Conservation (phyloP, 2,888 invertebrate genomes). For the Anoplius nigerrimus region DNA sequence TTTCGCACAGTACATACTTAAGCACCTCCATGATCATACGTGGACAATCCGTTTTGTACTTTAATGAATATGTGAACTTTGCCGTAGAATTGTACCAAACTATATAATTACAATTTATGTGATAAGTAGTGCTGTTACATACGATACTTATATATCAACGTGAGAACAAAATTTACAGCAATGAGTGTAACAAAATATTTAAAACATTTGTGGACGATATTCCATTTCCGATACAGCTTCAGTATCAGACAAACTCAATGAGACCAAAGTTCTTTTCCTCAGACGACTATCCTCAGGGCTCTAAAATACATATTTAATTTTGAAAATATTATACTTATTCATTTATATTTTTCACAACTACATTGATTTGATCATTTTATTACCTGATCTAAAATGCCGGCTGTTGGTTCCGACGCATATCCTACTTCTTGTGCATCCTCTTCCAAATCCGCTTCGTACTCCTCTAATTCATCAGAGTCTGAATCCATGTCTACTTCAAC, state of each 20-base stretch:
- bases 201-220: constrained; percentile 69
- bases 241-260: constrained; percentile 88
- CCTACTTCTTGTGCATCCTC: constrained; percentile 84
- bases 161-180: constrained; percentile 13
- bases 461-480: constrained; percentile 82
- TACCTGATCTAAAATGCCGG: constrained; percentile 77
- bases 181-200: constrained; percentile 34
- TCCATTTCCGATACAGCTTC: constrained; percentile 85
- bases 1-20: constrained; percentile 24
- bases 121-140: constrained; percentile 30
- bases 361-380: constrained; percentile 34
- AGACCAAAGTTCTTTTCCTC: constrained; percentile 83
- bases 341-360: too few relatives aligned
- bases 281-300: constrained; percentile 78
- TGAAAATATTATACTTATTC: background rate
- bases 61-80: constrained; percentile 39
- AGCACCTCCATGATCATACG: constrained; percentile 27
- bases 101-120: constrained; percentile 29
- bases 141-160: constrained; percentile 14
- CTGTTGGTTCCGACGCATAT: constrained; percentile 90
- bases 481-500: constrained; percentile 78
- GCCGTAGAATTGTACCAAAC: constrained; percentile 25
- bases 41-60: constrained; percentile 54
- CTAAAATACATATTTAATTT: constrained; percentile 48
- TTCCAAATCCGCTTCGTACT: constrained; percentile 78